phyloP scores from a whole-genome alignment of 37 sponge, comb jelly and placozoan species.

The Beroe forskalii region DNA sequence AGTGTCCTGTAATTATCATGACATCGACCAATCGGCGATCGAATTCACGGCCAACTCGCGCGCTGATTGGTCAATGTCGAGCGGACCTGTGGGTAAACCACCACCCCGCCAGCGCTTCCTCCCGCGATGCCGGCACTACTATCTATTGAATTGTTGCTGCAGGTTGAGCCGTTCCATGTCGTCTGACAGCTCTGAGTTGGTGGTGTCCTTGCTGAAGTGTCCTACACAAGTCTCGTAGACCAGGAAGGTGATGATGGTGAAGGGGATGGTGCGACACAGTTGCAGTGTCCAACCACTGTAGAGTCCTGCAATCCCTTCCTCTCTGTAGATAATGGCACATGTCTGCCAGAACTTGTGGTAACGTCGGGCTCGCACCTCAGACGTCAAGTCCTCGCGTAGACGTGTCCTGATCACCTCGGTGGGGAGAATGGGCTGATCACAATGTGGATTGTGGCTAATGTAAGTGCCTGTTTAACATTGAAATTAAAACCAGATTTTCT shows the following conservation, averaged over 20 bases:
- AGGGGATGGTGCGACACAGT: conserved; percentile 39
- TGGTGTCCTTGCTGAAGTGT: background rate
- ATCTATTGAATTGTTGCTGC: no score
- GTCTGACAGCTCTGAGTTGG: no score
- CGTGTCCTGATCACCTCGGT: conserved; percentile 37
- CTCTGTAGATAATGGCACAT: background rate
- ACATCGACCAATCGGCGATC: no score
- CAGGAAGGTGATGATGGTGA: conserved; percentile 52
- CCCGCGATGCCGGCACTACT: no score
- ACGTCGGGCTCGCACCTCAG: background rate
- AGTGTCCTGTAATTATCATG: no score
- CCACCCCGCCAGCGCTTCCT: no score
- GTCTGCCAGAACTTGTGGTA: conserved; percentile 2
- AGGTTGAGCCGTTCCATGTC: no score
- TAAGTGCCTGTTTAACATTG: background rate
- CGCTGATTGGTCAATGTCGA: no score
- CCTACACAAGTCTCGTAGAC: conserved; percentile 26
- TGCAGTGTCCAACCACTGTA: conserved; percentile 51
- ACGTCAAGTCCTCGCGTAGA: conserved; percentile 10
- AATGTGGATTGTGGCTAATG: background rate
- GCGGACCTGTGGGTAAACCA: no score
- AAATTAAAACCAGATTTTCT: background rate
- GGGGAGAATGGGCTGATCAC: background rate
- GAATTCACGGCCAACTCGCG: no score
- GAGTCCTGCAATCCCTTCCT: conserved; percentile 1